phyloP scores from a whole-genome alignment of 2,888 invertebrate species.

The Epirrhoe alternata region DNA sequence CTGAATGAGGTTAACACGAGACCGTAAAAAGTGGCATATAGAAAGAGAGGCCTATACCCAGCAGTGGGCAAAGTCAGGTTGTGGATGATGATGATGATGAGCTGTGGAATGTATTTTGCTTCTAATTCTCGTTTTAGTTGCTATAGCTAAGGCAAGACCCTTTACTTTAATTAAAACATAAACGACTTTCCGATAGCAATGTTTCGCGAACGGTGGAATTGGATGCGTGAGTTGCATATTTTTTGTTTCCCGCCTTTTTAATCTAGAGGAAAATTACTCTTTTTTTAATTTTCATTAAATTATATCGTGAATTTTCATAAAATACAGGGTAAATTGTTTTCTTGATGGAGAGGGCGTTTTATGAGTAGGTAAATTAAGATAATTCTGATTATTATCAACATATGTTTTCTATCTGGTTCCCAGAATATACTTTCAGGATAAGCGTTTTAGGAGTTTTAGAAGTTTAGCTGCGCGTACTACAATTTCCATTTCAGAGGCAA shows the following conservation, averaged over 20 bases:
- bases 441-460: neutral
- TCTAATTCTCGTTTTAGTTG: neutral
- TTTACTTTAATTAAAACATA: slow-evolving; percentile 77
- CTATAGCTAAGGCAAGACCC: slow-evolving; percentile 52
- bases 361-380: slow-evolving; percentile 8
- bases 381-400: slow-evolving; percentile 2
- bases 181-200: slow-evolving; percentile 65
- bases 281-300: slow-evolving; percentile 24
- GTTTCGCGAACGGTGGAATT: slow-evolving; percentile 51
- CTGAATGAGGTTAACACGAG: no score
- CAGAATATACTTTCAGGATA: neutral
- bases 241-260: slow-evolving; percentile 44
- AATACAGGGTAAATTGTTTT: slow-evolving; percentile 17
- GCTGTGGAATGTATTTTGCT: no score
- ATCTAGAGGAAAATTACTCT: slow-evolving; percentile 35
- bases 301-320: slow-evolving; percentile 14
- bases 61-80: no score
- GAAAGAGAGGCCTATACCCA: no score
- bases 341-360: slow-evolving; percentile 13
- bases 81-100: no score
- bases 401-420: neutral
- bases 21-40: no score
- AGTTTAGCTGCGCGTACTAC: neutral
- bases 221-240: slow-evolving; percentile 55
- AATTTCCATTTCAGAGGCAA: neutral